phyloP scores from a whole-genome alignment of 2,797 vertebrate species.

The Peromyscus melanophrys region DNA sequence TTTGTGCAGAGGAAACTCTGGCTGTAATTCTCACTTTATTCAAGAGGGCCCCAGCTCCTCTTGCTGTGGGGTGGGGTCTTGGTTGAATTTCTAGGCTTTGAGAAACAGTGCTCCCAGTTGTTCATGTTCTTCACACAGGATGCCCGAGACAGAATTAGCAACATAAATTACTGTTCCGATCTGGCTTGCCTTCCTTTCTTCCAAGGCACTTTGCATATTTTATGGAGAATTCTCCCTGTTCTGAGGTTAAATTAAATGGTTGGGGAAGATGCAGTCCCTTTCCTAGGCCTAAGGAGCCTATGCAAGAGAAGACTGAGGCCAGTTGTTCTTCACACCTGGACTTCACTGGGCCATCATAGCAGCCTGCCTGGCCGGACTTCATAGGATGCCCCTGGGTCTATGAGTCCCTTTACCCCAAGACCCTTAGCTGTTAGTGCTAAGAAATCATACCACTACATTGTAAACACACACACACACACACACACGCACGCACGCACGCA shows the following conservation, averaged over 20 bases:
- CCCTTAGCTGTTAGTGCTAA: background rate
- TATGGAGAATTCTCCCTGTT: background rate
- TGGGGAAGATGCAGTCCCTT: background rate
- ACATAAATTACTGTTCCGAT: slow-evolving; percentile 32
- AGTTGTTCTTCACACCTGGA: background rate
- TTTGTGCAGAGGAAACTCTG: slow-evolving; percentile 44
- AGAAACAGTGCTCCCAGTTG: slow-evolving; percentile 53
- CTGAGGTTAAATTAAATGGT: background rate
- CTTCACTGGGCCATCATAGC: background rate
- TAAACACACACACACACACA: background rate
- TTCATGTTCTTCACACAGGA: slow-evolving; percentile 46
- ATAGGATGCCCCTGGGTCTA: background rate
- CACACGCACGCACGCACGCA: background rate
- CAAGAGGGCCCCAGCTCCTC: background rate
- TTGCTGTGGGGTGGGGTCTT: background rate
- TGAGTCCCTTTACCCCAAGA: background rate
- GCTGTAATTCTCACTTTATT: slow-evolving; percentile 58
- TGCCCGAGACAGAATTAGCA: slow-evolving; percentile 64
- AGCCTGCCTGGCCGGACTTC: accelerated
- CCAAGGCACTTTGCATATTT: slow-evolving; percentile 30
- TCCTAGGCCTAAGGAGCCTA: background rate
- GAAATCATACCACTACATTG: background rate
- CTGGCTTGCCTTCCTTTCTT: slow-evolving; percentile 40
- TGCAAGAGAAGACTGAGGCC: background rate
- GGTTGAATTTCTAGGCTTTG: slow-evolving; percentile 61